phyloP scores from a whole-genome alignment of 2,113 vertebrate genomes.

The Symphodus melops region DNA sequence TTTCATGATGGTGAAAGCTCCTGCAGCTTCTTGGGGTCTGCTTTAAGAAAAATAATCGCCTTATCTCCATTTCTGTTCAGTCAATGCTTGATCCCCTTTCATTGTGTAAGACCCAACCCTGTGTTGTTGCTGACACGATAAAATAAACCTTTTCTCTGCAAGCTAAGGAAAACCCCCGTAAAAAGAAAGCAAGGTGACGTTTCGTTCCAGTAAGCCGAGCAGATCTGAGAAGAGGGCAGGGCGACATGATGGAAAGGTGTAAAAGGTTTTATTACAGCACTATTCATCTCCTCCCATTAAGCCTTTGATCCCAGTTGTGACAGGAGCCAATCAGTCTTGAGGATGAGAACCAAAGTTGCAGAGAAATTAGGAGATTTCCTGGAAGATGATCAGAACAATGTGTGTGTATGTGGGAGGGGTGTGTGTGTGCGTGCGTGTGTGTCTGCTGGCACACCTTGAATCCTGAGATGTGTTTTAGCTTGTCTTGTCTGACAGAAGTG shows the following conservation, averaged over 20 bases:
- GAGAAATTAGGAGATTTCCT: conserved; percentile 42
- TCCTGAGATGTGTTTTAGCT: conserved; percentile 66
- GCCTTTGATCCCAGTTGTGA: conserved; percentile 39
- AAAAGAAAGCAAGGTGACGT: conserved; percentile 47
- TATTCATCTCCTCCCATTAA: conserved; percentile 4
- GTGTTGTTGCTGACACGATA: neutral
- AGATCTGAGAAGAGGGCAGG: conserved; percentile 24
- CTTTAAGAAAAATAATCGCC: neutral
- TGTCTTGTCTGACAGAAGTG: conserved; percentile 40
- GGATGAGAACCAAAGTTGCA: neutral
- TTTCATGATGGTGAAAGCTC: conserved; percentile 19
- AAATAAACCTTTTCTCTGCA: conserved; percentile 14
- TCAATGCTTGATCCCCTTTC: conserved; percentile 4
- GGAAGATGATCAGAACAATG: conserved; percentile 46
- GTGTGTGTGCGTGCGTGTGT: conserved; percentile 1
- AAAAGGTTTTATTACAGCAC: neutral
- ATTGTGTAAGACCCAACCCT: conserved; percentile 14
- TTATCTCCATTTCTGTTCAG: conserved; percentile 7
- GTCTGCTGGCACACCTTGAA: conserved; percentile 57
- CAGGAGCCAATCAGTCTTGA: conserved; percentile 1
- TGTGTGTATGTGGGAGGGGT: neutral
- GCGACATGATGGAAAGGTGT: neutral
- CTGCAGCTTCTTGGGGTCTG: neutral
- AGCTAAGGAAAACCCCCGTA: conserved; percentile 33
- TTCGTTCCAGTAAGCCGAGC: conserved; percentile 30